A percentile compares a stretch with the other conserved stretches of the same genome.
Conservation (phyloP, 2,113 vertebrate genomes). For the Melanocharis versteri region DNA sequence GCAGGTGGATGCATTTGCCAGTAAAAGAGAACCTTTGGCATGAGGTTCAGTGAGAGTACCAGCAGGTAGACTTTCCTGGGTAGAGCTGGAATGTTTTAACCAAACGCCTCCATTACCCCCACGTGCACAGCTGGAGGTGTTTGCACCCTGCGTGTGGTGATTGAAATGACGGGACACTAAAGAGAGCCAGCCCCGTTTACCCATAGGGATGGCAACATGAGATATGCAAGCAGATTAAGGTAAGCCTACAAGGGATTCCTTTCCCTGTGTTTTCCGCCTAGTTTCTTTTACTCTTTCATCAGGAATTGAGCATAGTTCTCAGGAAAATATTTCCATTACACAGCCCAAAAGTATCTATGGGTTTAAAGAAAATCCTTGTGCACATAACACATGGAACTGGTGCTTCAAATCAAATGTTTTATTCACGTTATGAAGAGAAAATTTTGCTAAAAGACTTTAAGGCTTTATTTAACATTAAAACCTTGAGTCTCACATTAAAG, state of each 20-base stretch:
- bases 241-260: neutral
- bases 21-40: neutral
- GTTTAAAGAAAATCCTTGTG: neutral
- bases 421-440: neutral
- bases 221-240: neutral
- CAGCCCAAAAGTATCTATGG: neutral
- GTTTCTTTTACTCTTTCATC: neutral
- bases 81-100: neutral
- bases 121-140: neutral
- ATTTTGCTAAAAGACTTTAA: neutral
- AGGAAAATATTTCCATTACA: neutral
- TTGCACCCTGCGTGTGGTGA: fast-evolving
- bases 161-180: neutral
- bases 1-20: neutral
- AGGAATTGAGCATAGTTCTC: neutral
- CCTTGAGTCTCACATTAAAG: neutral
- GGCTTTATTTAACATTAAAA: neutral
- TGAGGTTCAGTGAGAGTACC: neutral
- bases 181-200: neutral
- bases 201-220: neutral
- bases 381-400: neutral
- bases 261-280: neutral
- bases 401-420: neutral
- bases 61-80: neutral
- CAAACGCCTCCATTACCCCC: neutral